phyloP scores from a whole-genome alignment of 2,797 vertebrate species.

The Pampus argenteus region DNA sequence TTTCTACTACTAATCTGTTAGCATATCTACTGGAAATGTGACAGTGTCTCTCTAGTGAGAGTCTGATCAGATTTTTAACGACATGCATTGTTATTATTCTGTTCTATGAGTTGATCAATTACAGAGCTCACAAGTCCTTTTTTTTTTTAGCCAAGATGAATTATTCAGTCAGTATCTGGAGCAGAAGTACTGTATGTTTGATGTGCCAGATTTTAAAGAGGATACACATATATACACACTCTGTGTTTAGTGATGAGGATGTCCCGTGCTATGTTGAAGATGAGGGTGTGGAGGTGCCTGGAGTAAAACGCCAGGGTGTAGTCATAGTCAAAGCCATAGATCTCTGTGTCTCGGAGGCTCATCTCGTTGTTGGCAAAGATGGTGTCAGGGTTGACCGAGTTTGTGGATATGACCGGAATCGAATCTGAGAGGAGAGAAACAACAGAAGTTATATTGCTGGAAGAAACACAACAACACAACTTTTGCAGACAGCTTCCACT shows the following conservation, averaged over 20 bases:
- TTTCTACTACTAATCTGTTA: not conserved
- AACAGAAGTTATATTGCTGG: not conserved
- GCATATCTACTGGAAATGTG: not conserved
- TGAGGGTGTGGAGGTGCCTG: conserved; percentile 93
- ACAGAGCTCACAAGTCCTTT: not conserved
- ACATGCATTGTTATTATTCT: not conserved
- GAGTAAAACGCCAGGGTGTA: conserved; percentile 99
- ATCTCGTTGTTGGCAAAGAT: conserved; percentile 99
- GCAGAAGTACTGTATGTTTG: not conserved
- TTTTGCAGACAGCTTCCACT: not conserved
- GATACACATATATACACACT: conserved; percentile 76
- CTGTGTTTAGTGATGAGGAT: conserved; percentile 95
- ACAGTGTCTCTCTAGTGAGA: too few relatives aligned
- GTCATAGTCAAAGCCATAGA: conserved; percentile 99
- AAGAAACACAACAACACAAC: not conserved
- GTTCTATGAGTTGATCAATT: not conserved
- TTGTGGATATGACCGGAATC: conserved; percentile 88
- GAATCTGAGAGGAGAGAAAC: conserved; percentile 77
- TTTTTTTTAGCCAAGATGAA: not conserved
- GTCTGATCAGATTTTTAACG: not conserved
- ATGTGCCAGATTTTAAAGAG: not conserved
- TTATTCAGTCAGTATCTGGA: not conserved
- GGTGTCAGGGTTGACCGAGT: conserved; percentile 91
- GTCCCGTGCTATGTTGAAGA: conserved; percentile 96
- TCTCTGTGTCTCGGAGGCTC: conserved; percentile 94